Base-by-base conservation (phyloP, 2,113 vertebrate species). In the Xiphophorus couchianus region DNA sequence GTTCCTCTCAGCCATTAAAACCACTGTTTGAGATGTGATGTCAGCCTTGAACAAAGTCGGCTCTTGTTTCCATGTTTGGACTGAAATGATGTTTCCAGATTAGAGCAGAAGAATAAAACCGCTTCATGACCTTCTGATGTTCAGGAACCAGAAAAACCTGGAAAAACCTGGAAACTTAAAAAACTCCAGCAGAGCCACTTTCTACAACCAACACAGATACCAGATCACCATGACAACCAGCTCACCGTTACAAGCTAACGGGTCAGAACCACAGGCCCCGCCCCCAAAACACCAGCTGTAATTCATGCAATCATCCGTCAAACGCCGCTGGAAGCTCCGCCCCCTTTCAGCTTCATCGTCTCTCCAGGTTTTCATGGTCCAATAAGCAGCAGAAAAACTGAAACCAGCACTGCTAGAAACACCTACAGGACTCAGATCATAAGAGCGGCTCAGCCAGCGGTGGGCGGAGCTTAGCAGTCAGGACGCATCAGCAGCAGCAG, bases 381-480 rank as follows among this genome's bases (percentile, higher is more conserved):
- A 67, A 72, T 0, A 30, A 42, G 61, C 75, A 35, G 42, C 35
- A 67, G 64, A 65, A 77, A 73, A 82, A 76, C 77, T 0, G 10
- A 80, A 76, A 80, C 74, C 76, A 61, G 0, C 8, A 0, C 69
- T 61, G 83, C 81, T 84, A 82, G 66, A 80, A 90, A 86, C 84
- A 81, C 66, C 65, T 68, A 11, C 2, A 9, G 30, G 39, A 58
- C 0, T 51, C 8, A 17, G 29, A 80, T 69, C 79, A 79, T 73
- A 39, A 85, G 70, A 54, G 25, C 69, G 48, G 77, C 77, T 69
- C 35, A 69, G 22, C 42, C 77, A 62, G 13, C 25, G 42, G 35
- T 35, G 5, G 78, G 62, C 10, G 79, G 54, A 72, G 66, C 27
- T 3, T 31, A 65, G 5, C 77, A 28, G 39, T 65, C 19, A 9